These are phyloP conservation scores for Onychorhynchus coronatus DNA, from an alignment of 2,113 vertebrate species.

Conservation along the genomic window DNA sequence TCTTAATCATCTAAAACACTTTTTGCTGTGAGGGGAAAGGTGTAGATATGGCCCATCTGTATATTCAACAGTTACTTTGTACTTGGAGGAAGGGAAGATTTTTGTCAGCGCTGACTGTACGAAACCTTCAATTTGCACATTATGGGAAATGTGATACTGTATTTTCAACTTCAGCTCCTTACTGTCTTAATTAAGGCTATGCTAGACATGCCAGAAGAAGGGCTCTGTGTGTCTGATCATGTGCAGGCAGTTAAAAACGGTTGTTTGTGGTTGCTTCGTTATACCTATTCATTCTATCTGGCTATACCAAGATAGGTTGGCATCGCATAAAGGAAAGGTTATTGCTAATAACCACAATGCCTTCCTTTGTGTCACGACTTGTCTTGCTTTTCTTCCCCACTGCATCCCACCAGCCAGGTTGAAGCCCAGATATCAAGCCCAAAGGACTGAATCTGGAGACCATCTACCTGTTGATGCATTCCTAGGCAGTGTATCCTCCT, in stretches of 20 bases:
- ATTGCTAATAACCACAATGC: accelerated
- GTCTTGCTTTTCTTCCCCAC: neutral
- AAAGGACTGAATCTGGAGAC: neutral
- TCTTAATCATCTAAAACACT: conserved; percentile 32
- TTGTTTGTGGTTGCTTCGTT: neutral
- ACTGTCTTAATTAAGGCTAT: conserved; percentile 51
- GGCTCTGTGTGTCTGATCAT: conserved; percentile 11
- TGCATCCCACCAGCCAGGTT: accelerated
- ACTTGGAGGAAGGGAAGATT: conserved; percentile 50
- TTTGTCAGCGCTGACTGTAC: conserved; percentile 27
- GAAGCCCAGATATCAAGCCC: neutral
- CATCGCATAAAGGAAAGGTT: neutral
- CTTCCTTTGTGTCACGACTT: accelerated
- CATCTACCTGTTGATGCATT: neutral
- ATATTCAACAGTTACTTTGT: conserved; percentile 58
- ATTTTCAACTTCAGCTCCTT: conserved; percentile 40
- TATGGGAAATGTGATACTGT: conserved; percentile 36
- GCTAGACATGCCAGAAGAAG: conserved; percentile 52
- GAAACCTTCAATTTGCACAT: conserved; percentile 59
- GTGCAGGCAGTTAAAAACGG: neutral
- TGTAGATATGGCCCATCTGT: conserved; percentile 58
- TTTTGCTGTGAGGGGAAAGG: conserved; percentile 9
- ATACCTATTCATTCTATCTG: neutral
- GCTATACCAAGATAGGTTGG: accelerated
- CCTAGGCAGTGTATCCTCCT: neutral